Percentiles rank a stretch among this genome's conserved stretches.
Conservation (phyloP, 2,113 vertebrate genomes). For the Etheostoma cragini region DNA sequence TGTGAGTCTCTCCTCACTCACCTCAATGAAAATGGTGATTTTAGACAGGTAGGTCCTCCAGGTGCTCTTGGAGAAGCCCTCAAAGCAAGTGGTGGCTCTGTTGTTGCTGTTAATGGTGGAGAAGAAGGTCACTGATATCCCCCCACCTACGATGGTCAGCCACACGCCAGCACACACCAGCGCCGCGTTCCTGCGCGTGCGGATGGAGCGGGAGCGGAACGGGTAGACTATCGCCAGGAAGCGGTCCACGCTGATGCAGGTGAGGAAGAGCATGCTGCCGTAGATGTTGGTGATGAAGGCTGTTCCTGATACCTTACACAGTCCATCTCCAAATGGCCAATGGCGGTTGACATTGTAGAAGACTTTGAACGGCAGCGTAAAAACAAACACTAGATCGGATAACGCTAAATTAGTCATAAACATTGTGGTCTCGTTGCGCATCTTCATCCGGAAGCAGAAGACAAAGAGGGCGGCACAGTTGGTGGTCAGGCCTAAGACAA, state of each 20-base stretch:
- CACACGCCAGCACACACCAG: slow-evolving; percentile 94
- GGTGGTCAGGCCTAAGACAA: slow-evolving; percentile 94
- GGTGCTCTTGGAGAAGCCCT: slow-evolving; percentile 95
- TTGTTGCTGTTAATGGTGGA: slow-evolving; percentile 94
- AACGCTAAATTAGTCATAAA: slow-evolving; percentile 97
- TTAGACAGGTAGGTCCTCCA: slow-evolving; percentile 98
- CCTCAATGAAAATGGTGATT: slow-evolving; percentile 99
- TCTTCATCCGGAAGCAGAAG: slow-evolving; percentile 96
- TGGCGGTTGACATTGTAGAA: slow-evolving; percentile 97
- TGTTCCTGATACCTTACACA: slow-evolving; percentile 96
- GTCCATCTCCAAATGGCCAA: slow-evolving; percentile 96
- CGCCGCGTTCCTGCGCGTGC: slow-evolving; percentile 91
- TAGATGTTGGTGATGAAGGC: slow-evolving; percentile 99
- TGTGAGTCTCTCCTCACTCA: slow-evolving; percentile 55
- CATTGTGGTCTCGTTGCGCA: slow-evolving; percentile 95
- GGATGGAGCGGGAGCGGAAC: slow-evolving; percentile 91
- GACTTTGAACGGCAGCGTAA: slow-evolving; percentile 96
- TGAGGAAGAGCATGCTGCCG: slow-evolving; percentile 98
- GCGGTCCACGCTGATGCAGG: slow-evolving; percentile 96
- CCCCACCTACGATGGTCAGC: slow-evolving; percentile 94
- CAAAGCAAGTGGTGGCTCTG: slow-evolving; percentile 93
- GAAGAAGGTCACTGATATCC: slow-evolving; percentile 95
- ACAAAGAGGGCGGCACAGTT: slow-evolving; percentile 97
- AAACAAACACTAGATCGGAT: slow-evolving; percentile 96
- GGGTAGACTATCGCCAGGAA: slow-evolving; percentile 98